Conservation (phyloP, 2,888 invertebrate genomes). For the Electrophaes corylata region DNA sequence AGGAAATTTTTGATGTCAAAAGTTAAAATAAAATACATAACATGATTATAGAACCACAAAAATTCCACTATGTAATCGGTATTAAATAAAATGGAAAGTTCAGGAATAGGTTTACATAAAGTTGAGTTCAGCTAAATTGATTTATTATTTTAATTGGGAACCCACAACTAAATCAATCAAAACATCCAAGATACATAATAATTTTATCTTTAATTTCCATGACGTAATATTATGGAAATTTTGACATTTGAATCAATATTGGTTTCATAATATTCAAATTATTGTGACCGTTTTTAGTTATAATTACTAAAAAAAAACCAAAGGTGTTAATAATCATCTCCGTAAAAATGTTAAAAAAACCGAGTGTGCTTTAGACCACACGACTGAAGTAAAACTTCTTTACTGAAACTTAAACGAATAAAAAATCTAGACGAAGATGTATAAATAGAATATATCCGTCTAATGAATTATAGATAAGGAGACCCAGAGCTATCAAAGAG, state of each 20-base stretch:
- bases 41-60: not conserved
- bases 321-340: too few species aligned
- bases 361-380: too few species aligned
- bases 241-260: slow-evolving; percentile 27
- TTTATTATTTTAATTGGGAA: slow-evolving; percentile 21
- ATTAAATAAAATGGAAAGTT: slow-evolving; percentile 18
- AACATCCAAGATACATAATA: slow-evolving; percentile 3
- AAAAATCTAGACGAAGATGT: not conserved
- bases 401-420: too few species aligned
- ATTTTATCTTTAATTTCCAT: slow-evolving; percentile 18
- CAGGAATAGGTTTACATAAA: not conserved
- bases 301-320: not conserved
- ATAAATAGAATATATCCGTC: slow-evolving; percentile 10
- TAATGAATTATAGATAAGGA: slow-evolving; percentile 18
- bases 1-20: slow-evolving; percentile 6
- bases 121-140: slow-evolving; percentile 1
- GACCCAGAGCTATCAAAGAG: not conserved
- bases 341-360: too few species aligned
- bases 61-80: slow-evolving; percentile 7
- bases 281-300: not conserved
- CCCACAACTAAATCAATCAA: slow-evolving; percentile 27
- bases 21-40: too few species aligned
- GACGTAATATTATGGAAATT: slow-evolving; percentile 30
- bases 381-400: too few species aligned
- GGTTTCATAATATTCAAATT: slow-evolving; percentile 8